phyloP scores from a whole-genome alignment of 2,113 vertebrate species.

The Amazona guildingii region DNA sequence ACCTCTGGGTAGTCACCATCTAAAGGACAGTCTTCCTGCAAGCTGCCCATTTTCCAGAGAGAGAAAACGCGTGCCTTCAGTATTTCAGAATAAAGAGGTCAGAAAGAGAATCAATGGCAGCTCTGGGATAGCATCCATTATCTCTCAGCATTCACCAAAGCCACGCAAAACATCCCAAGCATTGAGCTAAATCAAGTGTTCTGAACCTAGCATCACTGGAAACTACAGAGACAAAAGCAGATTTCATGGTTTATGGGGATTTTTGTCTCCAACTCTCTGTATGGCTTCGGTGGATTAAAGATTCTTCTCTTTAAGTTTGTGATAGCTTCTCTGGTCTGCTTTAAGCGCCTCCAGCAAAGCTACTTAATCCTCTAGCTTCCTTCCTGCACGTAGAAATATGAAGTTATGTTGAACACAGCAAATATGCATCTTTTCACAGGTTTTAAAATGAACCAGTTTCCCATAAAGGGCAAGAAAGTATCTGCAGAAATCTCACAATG shows the following conservation, averaged over 20 bases:
- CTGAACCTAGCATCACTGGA: fast-evolving
- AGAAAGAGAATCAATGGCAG: neutral
- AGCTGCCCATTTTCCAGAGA: neutral
- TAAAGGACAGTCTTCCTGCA: neutral
- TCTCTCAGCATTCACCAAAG: neutral
- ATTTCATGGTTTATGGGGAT: neutral
- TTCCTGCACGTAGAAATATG: neutral
- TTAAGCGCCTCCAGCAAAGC: neutral
- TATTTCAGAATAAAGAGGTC: neutral
- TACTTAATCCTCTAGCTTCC: neutral
- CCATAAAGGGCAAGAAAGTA: neutral
- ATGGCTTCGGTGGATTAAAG: neutral
- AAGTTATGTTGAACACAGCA: neutral
- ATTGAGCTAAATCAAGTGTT: fast-evolving
- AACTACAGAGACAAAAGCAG: neutral
- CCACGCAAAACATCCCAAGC: neutral
- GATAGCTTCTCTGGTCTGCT: neutral
- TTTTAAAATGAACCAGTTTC: neutral
- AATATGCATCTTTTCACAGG: neutral
- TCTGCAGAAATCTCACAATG: neutral
- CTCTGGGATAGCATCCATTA: fast-evolving
- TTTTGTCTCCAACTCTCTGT: neutral
- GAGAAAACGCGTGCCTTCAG: fast-evolving
- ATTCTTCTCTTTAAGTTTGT: neutral
- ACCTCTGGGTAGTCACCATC: neutral